Evolutionary conservation across 2,888 invertebrate species (phyloP), one percentile per base, ranked within the genome.

Genomic region (Coenonympha glycerion): DNA sequence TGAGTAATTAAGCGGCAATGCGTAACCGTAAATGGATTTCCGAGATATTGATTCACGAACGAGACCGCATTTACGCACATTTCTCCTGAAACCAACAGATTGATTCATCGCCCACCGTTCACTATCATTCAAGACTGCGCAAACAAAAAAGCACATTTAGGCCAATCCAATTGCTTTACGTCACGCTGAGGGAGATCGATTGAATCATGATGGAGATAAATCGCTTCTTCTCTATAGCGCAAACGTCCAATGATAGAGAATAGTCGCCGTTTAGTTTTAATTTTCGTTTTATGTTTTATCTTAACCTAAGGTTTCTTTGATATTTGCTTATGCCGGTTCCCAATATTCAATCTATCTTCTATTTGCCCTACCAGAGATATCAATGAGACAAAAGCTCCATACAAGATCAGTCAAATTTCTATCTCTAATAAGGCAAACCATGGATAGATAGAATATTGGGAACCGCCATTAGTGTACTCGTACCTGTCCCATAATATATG

Each of bases 1-100:
- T n/a, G n/a, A n/a, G n/a, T 54, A 51, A 51, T 45, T 45, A 36
- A 40, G 36, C 15, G 13, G 18, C 44, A 45, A 48, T 44, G n/a
- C 44, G 28, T 45, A 44, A 37, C 49, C 47, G 42, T 42, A 52
- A 50, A 52, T 24, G 44, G 36, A 13, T 44, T 49, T 52, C 37
- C 46, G 40, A 41, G 19, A 34, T n/a, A 8, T 24, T 60, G 60
- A 60, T 16, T 60, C 60, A 60, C 33, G 11, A 18, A 3, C n/a
- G 16, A 48, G 40, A 44, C 39, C 39, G 15, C 47, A 47, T 31
- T 55, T 52, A 53, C 59, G 56, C 59, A 56, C 49, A 55, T 55
- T 55, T 49, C 57, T 49, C 55, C 51, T 41, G 40, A 54, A 51
- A 31, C 3, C 31, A 18, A 19, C 11, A 21, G 40, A 39, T 52